phyloP scores from a whole-genome alignment of 2,113 vertebrate genomes.

The Delphinapterus leucas region DNA sequence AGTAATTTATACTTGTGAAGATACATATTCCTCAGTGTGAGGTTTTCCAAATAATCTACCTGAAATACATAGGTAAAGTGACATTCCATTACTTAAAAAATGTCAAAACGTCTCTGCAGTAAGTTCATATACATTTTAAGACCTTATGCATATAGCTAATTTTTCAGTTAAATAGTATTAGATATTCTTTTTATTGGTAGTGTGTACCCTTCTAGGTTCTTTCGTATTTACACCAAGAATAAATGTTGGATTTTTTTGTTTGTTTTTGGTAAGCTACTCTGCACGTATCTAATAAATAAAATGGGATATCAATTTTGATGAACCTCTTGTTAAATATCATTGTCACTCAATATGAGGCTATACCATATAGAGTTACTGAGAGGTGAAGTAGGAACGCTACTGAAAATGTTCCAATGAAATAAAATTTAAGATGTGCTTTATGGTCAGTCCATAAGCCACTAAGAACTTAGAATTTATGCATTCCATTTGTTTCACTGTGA shows the following conservation, averaged over 20 bases:
- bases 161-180: neutral
- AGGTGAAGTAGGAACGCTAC: neutral
- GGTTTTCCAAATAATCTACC: constrained; percentile 21
- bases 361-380: neutral
- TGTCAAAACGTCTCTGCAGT: neutral
- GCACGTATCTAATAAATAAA: constrained; percentile 30
- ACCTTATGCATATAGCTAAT: neutral
- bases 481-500: neutral
- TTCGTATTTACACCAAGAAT: neutral
- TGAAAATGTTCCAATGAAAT: constrained; percentile 41
- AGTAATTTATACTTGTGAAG: neutral
- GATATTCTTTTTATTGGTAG: neutral
- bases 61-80: constrained; percentile 2
- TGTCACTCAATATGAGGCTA: neutral
- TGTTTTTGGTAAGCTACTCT: neutral
- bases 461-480: neutral
- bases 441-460: neutral
- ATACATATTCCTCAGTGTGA: neutral
- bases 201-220: neutral
- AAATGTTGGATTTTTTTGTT: neutral
- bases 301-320: constrained; percentile 25
- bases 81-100: neutral
- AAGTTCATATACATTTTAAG: constrained; percentile 20
- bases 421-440: constrained; percentile 24
- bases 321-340: constrained; percentile 16